phyloP scores from a whole-genome alignment of 2,797 vertebrate species.

The Tachyglossus aculeatus region DNA sequence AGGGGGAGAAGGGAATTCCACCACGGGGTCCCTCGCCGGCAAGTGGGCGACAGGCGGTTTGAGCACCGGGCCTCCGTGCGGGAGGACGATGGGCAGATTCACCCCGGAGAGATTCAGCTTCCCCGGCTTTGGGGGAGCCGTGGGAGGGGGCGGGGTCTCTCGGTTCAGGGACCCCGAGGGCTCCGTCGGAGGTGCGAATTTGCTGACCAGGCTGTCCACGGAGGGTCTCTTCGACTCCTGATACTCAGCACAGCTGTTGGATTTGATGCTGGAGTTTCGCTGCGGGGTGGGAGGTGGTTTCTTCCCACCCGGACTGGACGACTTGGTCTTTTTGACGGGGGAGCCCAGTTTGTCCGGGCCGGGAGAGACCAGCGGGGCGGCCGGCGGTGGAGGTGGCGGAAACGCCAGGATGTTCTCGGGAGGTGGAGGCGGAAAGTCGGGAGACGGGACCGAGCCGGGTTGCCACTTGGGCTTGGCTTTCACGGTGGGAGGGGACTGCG shows the following conservation, averaged over 20 bases:
- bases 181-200: constrained; percentile 82
- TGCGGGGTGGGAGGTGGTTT: constrained; percentile 90
- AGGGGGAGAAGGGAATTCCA: constrained; percentile 86
- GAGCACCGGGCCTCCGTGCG: constrained; percentile 74
- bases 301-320: constrained; percentile 79
- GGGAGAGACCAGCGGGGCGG: constrained; percentile 78
- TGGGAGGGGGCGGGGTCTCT: constrained; percentile 78
- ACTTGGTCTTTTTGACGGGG: constrained; percentile 81
- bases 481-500: constrained; percentile 90
- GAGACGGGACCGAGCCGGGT: constrained; percentile 76
- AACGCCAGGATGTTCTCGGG: constrained; percentile 85
- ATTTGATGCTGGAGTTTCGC: constrained; percentile 89
- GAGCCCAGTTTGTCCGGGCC: constrained; percentile 80
- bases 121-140: constrained; percentile 90
- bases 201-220: constrained; percentile 89
- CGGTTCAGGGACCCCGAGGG: constrained; percentile 82
- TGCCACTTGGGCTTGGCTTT: constrained; percentile 96
- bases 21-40: constrained; percentile 63
- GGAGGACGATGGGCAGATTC: constrained; percentile 81
- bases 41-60: constrained; percentile 33
- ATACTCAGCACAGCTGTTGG: constrained; percentile 77
- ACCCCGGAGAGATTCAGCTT: constrained; percentile 86
- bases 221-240: constrained; percentile 86
- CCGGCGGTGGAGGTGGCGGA: constrained; percentile 78
- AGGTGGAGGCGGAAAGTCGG: constrained; percentile 92